Evolutionary conservation across 37 sponge, comb jelly and placozoan species (phyloP).

Genomic region (Theonella swinhoei): DNA sequence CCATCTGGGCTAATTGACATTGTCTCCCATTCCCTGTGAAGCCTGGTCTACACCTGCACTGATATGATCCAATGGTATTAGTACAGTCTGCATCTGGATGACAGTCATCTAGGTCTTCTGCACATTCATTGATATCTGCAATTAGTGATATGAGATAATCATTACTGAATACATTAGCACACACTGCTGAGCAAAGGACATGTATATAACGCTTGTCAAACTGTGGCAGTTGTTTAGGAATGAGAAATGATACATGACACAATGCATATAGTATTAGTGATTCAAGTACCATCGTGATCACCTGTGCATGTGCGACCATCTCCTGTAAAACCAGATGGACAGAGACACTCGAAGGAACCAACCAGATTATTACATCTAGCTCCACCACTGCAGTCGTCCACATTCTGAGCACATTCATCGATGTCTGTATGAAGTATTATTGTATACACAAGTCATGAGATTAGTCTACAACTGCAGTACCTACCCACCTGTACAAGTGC

Average conservation of each 20-base stretch:
- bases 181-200: no score
- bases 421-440: background rate
- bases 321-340: background rate
- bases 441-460: no score
- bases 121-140: background rate
- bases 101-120: background rate
- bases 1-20: no score
- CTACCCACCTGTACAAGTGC: no score
- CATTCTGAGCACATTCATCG: background rate
- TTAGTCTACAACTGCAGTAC: no score
- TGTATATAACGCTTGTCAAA: no score
- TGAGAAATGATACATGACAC: no score
- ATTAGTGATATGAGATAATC: no score
- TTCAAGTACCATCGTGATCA: no score
- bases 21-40: background rate
- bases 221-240: no score
- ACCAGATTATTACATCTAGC: background rate
- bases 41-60: background rate
- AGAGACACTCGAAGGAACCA: background rate
- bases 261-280: no score
- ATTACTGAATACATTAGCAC: no score
- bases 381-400: background rate
- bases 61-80: background rate
- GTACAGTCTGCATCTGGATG: background rate
- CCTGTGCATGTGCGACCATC: background rate